Percentiles rank a stretch among this genome's conserved stretches.
These are phyloP conservation scores for Ctenicera cuprea DNA, from an alignment of 2,888 invertebrate species.

Conservation along the genomic window DNA sequence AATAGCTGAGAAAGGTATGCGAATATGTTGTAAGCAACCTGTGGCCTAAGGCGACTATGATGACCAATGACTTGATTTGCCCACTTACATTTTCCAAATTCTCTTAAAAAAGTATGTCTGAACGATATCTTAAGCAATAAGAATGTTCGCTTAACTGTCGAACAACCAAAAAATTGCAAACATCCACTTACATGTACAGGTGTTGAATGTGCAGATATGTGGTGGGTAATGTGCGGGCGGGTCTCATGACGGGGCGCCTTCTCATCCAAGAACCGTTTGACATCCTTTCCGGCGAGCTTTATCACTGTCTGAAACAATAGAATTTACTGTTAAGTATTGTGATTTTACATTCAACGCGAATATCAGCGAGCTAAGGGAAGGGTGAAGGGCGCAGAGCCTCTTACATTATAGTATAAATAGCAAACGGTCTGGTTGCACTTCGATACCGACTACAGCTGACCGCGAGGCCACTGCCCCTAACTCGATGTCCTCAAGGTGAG, in stretches of 20 bases:
- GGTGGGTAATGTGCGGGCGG: conserved; percentile 76
- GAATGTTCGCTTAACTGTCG: too few relatives aligned
- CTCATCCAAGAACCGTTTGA: conserved; percentile 77
- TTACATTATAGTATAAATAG: conserved; percentile 5
- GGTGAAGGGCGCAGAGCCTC: conserved; percentile 18
- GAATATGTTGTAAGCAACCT: too few relatives aligned
- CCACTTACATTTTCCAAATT: too few relatives aligned
- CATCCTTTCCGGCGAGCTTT: conserved; percentile 76
- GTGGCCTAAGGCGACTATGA: too few relatives aligned
- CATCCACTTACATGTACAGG: conserved; percentile 67
- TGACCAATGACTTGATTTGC: too few relatives aligned
- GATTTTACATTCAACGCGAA: conserved; percentile 36
- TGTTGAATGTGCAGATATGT: conserved; percentile 72
- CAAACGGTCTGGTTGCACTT: conserved; percentile 43
- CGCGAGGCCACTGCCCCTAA: conserved; percentile 58
- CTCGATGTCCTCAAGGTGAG: conserved; percentile 62
- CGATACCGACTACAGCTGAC: conserved; percentile 47
- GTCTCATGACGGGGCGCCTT: conserved; percentile 77
- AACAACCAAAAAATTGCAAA: too few relatives aligned
- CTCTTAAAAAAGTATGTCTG: too few relatives aligned
- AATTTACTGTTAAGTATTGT: conserved; percentile 49
- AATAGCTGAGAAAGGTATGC: too few relatives aligned
- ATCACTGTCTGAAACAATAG: conserved; percentile 72
- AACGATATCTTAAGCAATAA: too few relatives aligned
- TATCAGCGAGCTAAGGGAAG: conserved; percentile 24